These are phyloP conservation scores for Heliconius cydno DNA, from an alignment of 2,888 invertebrate species.

Conservation along the genomic window DNA sequence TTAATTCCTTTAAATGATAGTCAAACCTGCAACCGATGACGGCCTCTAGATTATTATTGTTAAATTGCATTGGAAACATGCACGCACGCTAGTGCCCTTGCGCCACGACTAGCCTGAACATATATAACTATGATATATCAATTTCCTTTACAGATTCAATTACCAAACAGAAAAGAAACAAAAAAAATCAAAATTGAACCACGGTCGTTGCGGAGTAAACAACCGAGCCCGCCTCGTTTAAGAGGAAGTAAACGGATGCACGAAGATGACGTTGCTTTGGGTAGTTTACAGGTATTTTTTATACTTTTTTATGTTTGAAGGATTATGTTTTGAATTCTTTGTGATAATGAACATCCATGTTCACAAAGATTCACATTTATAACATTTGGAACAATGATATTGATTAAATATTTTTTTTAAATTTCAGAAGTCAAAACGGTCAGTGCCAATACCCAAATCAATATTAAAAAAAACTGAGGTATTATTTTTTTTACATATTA, in stretches of 20 bases:
- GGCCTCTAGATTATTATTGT: too few relatives aligned
- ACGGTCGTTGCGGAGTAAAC: slow-evolving; percentile 15
- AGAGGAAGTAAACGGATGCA: slow-evolving; percentile 29
- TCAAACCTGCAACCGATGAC: too few relatives aligned
- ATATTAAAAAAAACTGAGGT: slow-evolving; percentile 51
- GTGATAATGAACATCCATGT: too few relatives aligned
- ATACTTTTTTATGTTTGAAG: too few relatives aligned
- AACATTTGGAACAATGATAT: too few relatives aligned
- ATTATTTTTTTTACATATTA: not conserved
- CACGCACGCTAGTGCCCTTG: too few relatives aligned
- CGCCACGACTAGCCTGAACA: too few relatives aligned
- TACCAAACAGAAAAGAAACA: not conserved
- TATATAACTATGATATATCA: too few relatives aligned
- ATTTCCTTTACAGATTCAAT: not conserved
- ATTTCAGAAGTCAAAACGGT: slow-evolving; percentile 44
- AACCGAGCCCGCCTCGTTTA: slow-evolving; percentile 32
- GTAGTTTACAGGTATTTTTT: slow-evolving; percentile 37
- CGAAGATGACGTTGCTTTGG: slow-evolving; percentile 34
- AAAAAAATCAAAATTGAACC: not conserved
- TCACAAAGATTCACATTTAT: too few relatives aligned
- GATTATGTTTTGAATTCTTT: too few relatives aligned
- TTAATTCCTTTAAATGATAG: too few relatives aligned
- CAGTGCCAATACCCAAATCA: slow-evolving; percentile 47
- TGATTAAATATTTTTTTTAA: slow-evolving; percentile 1
- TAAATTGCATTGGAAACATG: too few relatives aligned